A percentile compares a stretch with the other conserved stretches of the same genome.
These are phyloP conservation scores for Exocentrus adspersus DNA, from an alignment of 2,888 invertebrate genomes.

Conservation along the genomic window DNA sequence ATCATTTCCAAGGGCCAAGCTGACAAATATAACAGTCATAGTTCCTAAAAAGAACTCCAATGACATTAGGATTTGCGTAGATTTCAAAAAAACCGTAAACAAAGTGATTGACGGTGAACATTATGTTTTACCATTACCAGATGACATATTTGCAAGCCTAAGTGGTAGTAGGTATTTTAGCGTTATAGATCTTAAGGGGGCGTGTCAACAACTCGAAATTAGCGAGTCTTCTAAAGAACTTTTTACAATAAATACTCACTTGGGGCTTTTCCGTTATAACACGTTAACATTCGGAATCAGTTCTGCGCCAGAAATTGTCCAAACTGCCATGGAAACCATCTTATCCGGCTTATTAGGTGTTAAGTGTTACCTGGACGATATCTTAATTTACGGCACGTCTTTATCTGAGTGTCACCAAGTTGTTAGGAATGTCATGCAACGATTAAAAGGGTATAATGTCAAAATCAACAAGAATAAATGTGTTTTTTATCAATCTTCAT, in stretches of 20 bases:
- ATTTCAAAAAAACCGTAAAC: slow-evolving; percentile 43
- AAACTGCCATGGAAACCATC: slow-evolving; percentile 38
- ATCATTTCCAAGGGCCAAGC: no score
- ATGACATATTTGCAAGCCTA: slow-evolving; percentile 11
- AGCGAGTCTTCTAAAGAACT: slow-evolving; percentile 39
- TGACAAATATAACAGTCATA: neutral
- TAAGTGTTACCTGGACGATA: slow-evolving; percentile 45
- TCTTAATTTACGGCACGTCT: slow-evolving; percentile 35
- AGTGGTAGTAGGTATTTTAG: slow-evolving; percentile 1
- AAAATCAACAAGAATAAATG: slow-evolving; percentile 44
- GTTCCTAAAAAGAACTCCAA: neutral
- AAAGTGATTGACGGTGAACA: slow-evolving; percentile 45
- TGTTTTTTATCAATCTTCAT: slow-evolving; percentile 38
- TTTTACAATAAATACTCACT: slow-evolving; percentile 46
- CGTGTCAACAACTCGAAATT: slow-evolving; percentile 47
- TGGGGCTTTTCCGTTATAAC: slow-evolving; percentile 45
- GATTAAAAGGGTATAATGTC: slow-evolving; percentile 42
- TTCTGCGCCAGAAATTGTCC: slow-evolving; percentile 47
- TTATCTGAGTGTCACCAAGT: slow-evolving; percentile 32
- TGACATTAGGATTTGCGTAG: neutral
- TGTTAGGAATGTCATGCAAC: slow-evolving; percentile 31
- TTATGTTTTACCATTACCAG: slow-evolving; percentile 47
- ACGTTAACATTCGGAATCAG: slow-evolving; percentile 47
- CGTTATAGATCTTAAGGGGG: slow-evolving; percentile 33
- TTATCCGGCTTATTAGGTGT: slow-evolving; percentile 22